phyloP scores from a whole-genome alignment of 2,888 invertebrate genomes.

The Cryptosula pallasiana region DNA sequence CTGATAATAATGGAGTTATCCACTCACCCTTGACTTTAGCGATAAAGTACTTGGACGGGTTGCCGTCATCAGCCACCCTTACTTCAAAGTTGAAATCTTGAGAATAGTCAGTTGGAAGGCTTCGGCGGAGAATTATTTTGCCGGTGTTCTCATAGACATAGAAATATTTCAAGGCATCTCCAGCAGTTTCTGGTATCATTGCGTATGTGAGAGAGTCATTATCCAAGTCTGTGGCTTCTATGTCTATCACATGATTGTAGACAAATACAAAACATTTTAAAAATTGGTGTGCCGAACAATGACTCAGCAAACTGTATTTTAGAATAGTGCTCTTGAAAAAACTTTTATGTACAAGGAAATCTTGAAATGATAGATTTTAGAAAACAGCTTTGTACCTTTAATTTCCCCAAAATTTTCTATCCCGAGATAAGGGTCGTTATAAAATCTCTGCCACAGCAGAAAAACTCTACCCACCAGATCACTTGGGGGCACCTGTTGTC shows the following conservation, averaged over 20 bases:
- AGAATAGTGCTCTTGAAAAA: no score
- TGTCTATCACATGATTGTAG: constrained; percentile 4
- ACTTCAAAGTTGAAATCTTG: constrained; percentile 11
- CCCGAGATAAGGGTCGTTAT: no score
- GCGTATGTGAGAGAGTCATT: constrained; percentile 23
- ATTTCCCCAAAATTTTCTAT: no score
- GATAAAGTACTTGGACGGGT: constrained; percentile 4
- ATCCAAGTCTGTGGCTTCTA: constrained; percentile 16
- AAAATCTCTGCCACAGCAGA: no score
- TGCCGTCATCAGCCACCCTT: constrained; percentile 1
- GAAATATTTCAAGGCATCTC: background rate
- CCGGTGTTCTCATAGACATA: constrained; percentile 17
- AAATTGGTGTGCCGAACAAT: background rate
- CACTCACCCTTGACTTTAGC: background rate
- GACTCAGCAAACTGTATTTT: no score
- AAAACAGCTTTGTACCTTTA: no score
- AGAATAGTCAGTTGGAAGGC: background rate
- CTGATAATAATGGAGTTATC: no score
- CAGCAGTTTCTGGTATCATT: constrained; percentile 8
- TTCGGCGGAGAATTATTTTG: background rate
- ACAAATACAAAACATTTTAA: background rate
- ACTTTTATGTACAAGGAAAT: no score
- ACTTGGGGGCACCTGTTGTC: no score
- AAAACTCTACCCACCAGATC: no score
- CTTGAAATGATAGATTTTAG: no score